A percentile compares a stretch with the other conserved stretches of the same genome.
These are phyloP conservation scores for Vulpes vulpes DNA, from an alignment of 2,113 vertebrate species.

Conservation along the genomic window DNA sequence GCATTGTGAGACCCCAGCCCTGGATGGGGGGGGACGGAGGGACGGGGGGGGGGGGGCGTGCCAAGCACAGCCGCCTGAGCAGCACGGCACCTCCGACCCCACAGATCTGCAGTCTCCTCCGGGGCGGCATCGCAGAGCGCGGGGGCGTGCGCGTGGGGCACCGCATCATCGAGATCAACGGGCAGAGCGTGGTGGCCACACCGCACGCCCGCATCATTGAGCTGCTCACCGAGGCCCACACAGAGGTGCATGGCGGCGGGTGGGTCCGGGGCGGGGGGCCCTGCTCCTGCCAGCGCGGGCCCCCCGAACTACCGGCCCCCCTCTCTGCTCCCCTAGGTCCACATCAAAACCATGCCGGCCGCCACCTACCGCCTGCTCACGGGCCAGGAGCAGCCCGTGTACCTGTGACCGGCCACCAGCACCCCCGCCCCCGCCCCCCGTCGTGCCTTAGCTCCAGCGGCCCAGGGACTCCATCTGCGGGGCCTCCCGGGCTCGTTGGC, in stretches of 20 bases:
- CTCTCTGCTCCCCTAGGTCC: slow-evolving; percentile 88
- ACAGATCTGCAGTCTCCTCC: slow-evolving; percentile 98
- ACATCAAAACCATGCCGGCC: slow-evolving; percentile 98
- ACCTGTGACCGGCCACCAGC: slow-evolving; percentile 87
- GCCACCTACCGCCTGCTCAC: slow-evolving; percentile 97
- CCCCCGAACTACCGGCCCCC: accelerated
- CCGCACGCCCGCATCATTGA: slow-evolving; percentile 96
- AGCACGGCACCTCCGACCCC: accelerated
- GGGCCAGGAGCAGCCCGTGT: slow-evolving; percentile 96
- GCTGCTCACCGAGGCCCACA: slow-evolving; percentile 92
- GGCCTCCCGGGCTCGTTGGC: neutral
- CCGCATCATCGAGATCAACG: slow-evolving; percentile 98
- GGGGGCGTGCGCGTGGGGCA: slow-evolving; percentile 97
- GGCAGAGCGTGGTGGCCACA: slow-evolving; percentile 96
- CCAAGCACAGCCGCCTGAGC: accelerated
- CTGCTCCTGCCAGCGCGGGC: accelerated
- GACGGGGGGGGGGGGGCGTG: neutral
- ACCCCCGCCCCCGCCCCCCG: accelerated
- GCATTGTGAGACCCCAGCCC: slow-evolving; percentile 90
- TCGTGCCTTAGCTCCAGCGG: slow-evolving; percentile 4
- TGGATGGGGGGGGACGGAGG: accelerated
- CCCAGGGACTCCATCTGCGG: accelerated
- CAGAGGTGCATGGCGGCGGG: slow-evolving; percentile 89
- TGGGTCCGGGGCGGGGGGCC: accelerated
- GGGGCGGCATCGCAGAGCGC: slow-evolving; percentile 95